Base-by-base conservation (phyloP, 1,140 invertebrate species). In the Harlomillsia oculata region DNA sequence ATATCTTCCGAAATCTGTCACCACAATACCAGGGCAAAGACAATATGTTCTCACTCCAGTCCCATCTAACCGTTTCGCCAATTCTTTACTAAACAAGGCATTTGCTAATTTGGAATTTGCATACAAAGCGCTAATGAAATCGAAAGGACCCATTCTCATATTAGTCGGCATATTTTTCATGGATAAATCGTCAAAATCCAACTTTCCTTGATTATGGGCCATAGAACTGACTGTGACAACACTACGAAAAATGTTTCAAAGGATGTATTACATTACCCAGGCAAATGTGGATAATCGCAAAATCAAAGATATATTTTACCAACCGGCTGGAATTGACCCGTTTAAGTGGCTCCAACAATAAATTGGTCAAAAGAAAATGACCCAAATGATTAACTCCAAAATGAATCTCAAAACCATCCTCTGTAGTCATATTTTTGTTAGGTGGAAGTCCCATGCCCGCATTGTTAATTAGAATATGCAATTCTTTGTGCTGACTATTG, bases 401-500 rank as follows among this genome's bases (percentile, higher is more conserved):
- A 41, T 70, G 68, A 26, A 67, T 66, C 61, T 79, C 77, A 57
- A 74, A 73, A 5, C 49, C 49, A 0, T 74, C 75, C 58, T 78
- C 74, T 43, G 61, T 56, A 5, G 72, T 75, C 26, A 62, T 60
- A 1, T 46, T 28, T 25, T 37, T 8, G 58, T 30, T 64, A 36
- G 16, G 34, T 21, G 26, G 43, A 5, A 16, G 23, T 40, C 36
- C 77, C 1, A 83, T 75, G 9, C 83, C 84, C 34, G 85, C 85
- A 71, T 89, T 89, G 67, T 87, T 85, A 26, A 89, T 79, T 3
- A 89, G 69, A 29, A 84, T 77, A 70, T 89, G 75, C 56, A 89
- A 76, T 62, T 78, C 69, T 1, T 72, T 64, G 68, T 81, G 83
- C 29, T 76, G 73, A 59, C 71, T 69, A 40, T 81, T 74, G 1